A percentile compares a stretch with the other conserved stretches of the same genome.
These are phyloP conservation scores for Pseudochromis fuscus DNA, from an alignment of 2,797 vertebrate species.

Conservation along the genomic window DNA sequence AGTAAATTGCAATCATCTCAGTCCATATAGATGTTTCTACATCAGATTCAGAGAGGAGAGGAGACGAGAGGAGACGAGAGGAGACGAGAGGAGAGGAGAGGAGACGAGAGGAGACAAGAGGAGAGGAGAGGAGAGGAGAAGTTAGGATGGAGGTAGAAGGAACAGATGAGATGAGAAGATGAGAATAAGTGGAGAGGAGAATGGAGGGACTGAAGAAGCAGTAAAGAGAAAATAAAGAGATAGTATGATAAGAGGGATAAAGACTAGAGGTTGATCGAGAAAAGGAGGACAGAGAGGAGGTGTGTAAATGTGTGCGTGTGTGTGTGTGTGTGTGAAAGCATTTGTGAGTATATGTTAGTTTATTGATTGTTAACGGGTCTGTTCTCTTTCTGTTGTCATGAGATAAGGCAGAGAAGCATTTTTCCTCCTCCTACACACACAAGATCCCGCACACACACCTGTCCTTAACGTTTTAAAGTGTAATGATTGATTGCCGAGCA, in stretches of 20 bases:
- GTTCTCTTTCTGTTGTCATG: conserved; percentile 83
- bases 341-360: conserved; percentile 77
- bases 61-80: conserved; percentile 7
- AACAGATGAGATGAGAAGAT: conserved; percentile 56
- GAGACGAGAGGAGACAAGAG: neutral
- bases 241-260: conserved; percentile 67
- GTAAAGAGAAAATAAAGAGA: conserved; percentile 73
- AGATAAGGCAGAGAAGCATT: conserved; percentile 83
- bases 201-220: conserved; percentile 40
- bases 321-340: conserved; percentile 32
- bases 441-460: conserved; percentile 24
- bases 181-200: conserved; percentile 49
- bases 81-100: neutral
- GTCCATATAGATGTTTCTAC: conserved; percentile 72
- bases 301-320: conserved; percentile 38
- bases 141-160: conserved; percentile 20
- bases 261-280: conserved; percentile 63
- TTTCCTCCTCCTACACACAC: conserved; percentile 55
- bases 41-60: conserved; percentile 49
- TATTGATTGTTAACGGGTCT: conserved; percentile 84
- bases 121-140: conserved; percentile 55
- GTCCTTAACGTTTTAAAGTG: conserved; percentile 74
- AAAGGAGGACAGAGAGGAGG: conserved; percentile 40
- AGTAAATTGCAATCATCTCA: conserved; percentile 73
- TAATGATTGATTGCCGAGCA: conserved; percentile 82